These are phyloP conservation scores for Candidula unifasciata DNA, from an alignment of 2,888 invertebrate species.

Conservation along the genomic window DNA sequence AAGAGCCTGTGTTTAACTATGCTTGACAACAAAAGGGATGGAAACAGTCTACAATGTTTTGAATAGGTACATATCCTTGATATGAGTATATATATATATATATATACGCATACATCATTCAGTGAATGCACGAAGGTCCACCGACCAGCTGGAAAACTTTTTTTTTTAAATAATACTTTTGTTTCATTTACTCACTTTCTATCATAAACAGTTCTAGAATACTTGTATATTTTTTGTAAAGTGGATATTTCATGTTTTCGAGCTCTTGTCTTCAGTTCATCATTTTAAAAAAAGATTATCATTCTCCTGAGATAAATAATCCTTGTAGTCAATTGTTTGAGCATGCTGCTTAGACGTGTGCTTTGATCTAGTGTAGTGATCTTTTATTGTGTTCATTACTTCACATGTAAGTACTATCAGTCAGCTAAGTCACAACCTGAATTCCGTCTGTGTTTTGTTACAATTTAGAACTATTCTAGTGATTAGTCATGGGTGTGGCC, in stretches of 20 bases:
- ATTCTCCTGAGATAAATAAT: neutral
- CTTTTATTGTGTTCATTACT: neutral
- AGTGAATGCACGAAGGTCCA: neutral
- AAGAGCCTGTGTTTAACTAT: conserved; percentile 24
- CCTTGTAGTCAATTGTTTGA: neutral
- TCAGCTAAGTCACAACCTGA: neutral
- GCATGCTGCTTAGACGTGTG: neutral
- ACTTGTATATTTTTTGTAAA: neutral
- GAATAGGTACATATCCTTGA: neutral
- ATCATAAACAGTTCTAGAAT: too few relatives aligned
- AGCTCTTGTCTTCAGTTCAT: neutral
- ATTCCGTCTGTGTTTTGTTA: neutral
- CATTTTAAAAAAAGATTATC: too few relatives aligned
- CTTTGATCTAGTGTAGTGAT: neutral
- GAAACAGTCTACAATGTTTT: conserved; percentile 28
- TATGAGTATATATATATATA: neutral
- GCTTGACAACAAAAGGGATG: conserved; percentile 33
- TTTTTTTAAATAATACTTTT: too few relatives aligned
- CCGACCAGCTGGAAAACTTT: neutral
- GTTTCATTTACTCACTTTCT: too few relatives aligned
- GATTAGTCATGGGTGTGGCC: neutral
- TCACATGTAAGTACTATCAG: neutral
- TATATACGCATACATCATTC: neutral
- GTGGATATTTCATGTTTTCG: neutral
- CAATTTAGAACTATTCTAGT: neutral